Conservation (phyloP, 2,888 invertebrate genomes). For the Phyllotreta striolata region DNA sequence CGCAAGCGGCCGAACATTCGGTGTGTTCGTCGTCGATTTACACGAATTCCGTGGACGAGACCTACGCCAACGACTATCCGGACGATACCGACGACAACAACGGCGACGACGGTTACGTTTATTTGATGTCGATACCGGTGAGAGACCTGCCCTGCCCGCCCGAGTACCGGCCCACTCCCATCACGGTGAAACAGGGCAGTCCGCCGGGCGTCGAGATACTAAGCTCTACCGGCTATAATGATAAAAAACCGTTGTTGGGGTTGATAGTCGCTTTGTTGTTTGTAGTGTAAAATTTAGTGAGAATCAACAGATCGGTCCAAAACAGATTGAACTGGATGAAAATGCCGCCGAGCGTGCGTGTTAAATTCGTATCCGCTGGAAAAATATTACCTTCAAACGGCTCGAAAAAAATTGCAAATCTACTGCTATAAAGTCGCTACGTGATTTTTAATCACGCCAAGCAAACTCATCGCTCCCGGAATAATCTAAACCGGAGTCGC, state of each 20-base stretch:
- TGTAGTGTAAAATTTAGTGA: constrained; percentile 23
- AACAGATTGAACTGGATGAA: constrained; percentile 4
- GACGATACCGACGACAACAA: constrained; percentile 15
- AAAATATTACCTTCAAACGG: too few relatives aligned
- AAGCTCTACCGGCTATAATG: constrained; percentile 12
- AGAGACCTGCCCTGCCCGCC: constrained; percentile 59
- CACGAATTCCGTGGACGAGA: constrained; percentile 32
- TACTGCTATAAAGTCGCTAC: too few relatives aligned
- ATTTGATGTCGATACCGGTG: constrained; percentile 45
- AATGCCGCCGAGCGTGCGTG: background rate
- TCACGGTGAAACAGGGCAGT: constrained; percentile 50
- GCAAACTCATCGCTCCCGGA: too few relatives aligned
- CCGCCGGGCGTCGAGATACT: constrained; percentile 19
- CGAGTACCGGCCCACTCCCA: constrained; percentile 54
- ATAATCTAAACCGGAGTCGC: too few relatives aligned
- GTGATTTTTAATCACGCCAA: too few relatives aligned
- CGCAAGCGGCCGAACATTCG: constrained; percentile 32
- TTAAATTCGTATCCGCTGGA: too few relatives aligned
- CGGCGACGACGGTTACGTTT: constrained; percentile 14
- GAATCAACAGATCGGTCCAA: constrained; percentile 15
- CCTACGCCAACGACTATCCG: constrained; percentile 14
- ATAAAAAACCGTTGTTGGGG: background rate
- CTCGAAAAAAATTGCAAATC: too few relatives aligned
- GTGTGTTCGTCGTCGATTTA: constrained; percentile 34
- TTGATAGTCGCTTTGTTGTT: constrained; percentile 12